Evolutionary conservation across 2,113 vertebrate genomes (phyloP), one percentile per base, ranked within the genome.

Genomic region (Takifugu flavidus): DNA sequence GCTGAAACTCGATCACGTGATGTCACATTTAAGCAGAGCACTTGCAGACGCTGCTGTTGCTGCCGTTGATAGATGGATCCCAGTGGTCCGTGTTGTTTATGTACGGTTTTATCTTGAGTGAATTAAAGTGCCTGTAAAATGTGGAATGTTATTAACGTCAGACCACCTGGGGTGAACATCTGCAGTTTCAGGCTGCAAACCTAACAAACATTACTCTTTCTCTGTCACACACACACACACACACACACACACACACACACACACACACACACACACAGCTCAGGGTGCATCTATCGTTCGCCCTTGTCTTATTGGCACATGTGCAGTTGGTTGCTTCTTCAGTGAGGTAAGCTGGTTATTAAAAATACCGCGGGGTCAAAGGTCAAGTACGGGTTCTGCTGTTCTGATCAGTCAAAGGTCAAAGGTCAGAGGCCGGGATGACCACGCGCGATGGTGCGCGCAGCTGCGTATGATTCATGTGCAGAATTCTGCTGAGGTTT

Each of bases 131-230:
- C 74, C 71, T 71, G 71, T 82, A 75, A 84, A 84, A 73, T 72
- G 49, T 63, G 59, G 66, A 71, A 77, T 28, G 67, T 70, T 82
- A 76, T 78, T 80, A 69, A 63, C 53, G 15, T 79, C 66, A 72
- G 78, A 84, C 79, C 84, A 84, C 78, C 84, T 82, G 85, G 79
- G 78, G 78, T 69, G 66, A 84, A 81, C 84, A 87, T 84, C 83
- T 86, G 83, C 83, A 85, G 74, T 62, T 53, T 79, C 69, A 69
- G 34, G 77, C 66, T 77, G 71, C 52, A 75, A 28, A 60, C 55
- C 75, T 62, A 71, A 62, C 79, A 82, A 64, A 64, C 75, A 80
- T 78, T 80, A 72, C 61, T 65, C 62, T 71, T 79, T 15, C 67
- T 49, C 60, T 29, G 56, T 28, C 53, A 46, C 63, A 70, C 65